Conservation (phyloP, 1,140 invertebrate genomes). For the Sitodiplosis mosellana region DNA sequence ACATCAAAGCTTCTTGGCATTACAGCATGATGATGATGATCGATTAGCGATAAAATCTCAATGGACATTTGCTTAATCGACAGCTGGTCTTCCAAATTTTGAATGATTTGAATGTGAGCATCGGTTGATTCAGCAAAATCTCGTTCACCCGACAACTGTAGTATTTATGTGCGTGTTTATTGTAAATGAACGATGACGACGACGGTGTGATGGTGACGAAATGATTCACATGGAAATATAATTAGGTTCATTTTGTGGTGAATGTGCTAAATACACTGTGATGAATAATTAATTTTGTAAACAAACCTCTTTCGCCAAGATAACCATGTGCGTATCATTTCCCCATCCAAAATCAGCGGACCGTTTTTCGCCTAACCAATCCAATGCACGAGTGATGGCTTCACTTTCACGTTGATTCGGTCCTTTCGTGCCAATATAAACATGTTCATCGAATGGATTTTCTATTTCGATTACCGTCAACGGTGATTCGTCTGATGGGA, state of each 20-base stretch:
- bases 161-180: no score
- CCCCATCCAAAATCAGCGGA: conserved; percentile 55
- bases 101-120: conserved; percentile 19
- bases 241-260: no score
- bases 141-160: conserved; percentile 17
- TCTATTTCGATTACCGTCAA: no score
- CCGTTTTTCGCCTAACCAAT: conserved; percentile 46
- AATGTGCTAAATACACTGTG: no score
- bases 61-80: conserved; percentile 67
- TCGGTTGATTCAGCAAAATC: conserved; percentile 27
- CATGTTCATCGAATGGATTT: neutral
- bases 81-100: conserved; percentile 47
- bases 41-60: conserved; percentile 59
- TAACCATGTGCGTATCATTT: conserved; percentile 52
- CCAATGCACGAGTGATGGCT: conserved; percentile 39
- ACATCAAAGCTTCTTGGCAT: conserved; percentile 46
- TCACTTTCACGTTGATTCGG: conserved; percentile 29
- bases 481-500: no score
- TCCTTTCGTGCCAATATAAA: conserved; percentile 18
- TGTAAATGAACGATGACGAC: neutral
- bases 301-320: conserved; percentile 37
- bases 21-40: conserved; percentile 21
- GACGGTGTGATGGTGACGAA: no score
- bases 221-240: neutral
- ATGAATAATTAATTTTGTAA: no score